These are phyloP conservation scores for Steromphala cineraria DNA, from an alignment of 2,888 invertebrate species.

Conservation along the genomic window DNA sequence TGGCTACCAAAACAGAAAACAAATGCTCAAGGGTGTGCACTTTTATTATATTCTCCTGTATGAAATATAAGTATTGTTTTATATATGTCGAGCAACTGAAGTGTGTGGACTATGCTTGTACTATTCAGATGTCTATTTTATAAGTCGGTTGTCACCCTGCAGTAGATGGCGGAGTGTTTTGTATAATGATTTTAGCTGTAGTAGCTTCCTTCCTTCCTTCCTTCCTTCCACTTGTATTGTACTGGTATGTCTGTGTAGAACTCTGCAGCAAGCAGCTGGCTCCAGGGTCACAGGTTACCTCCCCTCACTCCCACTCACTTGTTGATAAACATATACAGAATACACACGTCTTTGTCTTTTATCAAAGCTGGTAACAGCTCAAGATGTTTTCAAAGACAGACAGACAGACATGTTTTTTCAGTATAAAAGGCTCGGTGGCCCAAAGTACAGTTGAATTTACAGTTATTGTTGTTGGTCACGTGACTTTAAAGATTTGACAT, in stretches of 20 bases:
- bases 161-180: neutral
- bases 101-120: neutral
- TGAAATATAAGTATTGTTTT: neutral
- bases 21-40: neutral
- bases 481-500: no score
- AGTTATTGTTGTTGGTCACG: no score
- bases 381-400: no score
- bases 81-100: neutral
- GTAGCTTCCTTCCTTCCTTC: no score
- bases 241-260: neutral
- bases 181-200: slow-evolving; percentile 4
- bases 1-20: neutral
- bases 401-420: no score
- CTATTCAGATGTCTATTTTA: slow-evolving; percentile 16
- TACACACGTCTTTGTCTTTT: neutral
- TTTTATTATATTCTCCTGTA: neutral
- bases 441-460: no score
- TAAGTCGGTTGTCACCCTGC: slow-evolving; percentile 1
- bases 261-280: no score
- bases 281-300: neutral
- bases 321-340: slow-evolving; percentile 15
- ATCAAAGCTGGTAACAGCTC: neutral
- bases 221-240: no score
- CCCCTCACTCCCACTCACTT: neutral
- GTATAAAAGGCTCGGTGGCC: no score